Base-by-base conservation (phyloP, 2,888 invertebrate genomes). In the Clanis bilineata region DNA sequence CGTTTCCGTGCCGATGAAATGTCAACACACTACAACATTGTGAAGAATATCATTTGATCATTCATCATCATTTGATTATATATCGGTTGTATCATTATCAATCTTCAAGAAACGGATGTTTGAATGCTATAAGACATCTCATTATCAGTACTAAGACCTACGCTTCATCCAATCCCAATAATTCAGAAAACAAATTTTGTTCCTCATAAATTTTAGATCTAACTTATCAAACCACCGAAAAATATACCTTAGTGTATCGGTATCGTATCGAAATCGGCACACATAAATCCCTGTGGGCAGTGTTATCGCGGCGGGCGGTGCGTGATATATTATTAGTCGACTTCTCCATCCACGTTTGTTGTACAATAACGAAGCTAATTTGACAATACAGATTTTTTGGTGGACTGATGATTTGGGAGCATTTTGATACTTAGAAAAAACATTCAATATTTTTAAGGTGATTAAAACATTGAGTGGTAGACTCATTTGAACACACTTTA, bases 291-390 rank as follows among this genome's bases (percentile, higher is more conserved):
- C 62, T 57, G 61, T 62, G 76, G 76, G 69, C 73, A 71, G 71
- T 80, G 74, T 83, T 85, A 87, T 86, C 85, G 79, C 64, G 62
- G 51, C 63, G 57, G 62, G 62, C 62, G 25, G 51, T 12, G 65
- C 70, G 74, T 83, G 81, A 86, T 85, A 83, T 83, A 86, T 82
- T 77, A 84, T 83, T 79, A 85, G 81, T 73, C 67, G 83, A 88
- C 69, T 73, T 67, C 71, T 66, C 69, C 69, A 70, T 76, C 74
- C 69, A 67, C 71, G 74, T 79, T 86, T 85, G 80, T 82, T 83
- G 79, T 85, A 82, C 81, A 74, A 78, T 86, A 87, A 86, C 83
- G 80, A 86, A 79, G 63, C 77, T 83, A 82, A 88, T 87, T 87
- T 72, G 77, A 51, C 18, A 18, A 51, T 18, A 51, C 22, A 7